These are phyloP conservation scores for Acanthurus tractus DNA, from an alignment of 2,797 vertebrate genomes.

Conservation along the genomic window DNA sequence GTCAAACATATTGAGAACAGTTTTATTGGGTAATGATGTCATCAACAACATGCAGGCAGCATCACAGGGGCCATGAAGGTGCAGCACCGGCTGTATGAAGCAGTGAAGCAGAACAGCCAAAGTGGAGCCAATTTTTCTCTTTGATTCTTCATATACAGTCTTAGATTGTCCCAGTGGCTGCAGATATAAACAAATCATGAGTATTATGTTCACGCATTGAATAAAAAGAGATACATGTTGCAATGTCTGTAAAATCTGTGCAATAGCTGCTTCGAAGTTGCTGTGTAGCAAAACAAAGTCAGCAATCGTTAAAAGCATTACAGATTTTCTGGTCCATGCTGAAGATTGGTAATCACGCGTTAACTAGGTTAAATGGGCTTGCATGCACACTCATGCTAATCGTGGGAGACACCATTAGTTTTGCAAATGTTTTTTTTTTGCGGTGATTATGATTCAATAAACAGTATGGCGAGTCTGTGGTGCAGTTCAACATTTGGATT, in stretches of 20 bases:
- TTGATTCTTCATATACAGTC: too few relatives aligned
- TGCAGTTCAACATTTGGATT: slow-evolving; percentile 18
- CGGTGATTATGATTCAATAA: slow-evolving; percentile 28
- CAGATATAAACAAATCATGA: slow-evolving; percentile 9
- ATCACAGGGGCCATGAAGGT: slow-evolving; percentile 8
- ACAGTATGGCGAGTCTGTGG: slow-evolving; percentile 9
- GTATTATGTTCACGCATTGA: slow-evolving; percentile 1
- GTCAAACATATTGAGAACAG: slow-evolving; percentile 14
- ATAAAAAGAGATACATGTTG: slow-evolving; percentile 18
- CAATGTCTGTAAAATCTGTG: slow-evolving; percentile 24
- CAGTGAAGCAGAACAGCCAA: slow-evolving; percentile 25
- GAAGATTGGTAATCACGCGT: slow-evolving; percentile 55
- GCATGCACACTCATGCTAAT: slow-evolving; percentile 20
- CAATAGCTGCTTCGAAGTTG: slow-evolving; percentile 20
- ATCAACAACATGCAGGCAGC: slow-evolving; percentile 21
- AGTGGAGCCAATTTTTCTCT: background rate
- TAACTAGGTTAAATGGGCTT: slow-evolving; percentile 56
- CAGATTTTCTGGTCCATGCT: slow-evolving; percentile 47
- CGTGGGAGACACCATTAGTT: background rate
- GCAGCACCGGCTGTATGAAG: slow-evolving; percentile 17
- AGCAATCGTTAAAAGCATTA: slow-evolving; percentile 24
- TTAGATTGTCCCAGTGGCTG: background rate
- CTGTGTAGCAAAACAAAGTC: background rate
- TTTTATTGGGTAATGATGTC: slow-evolving; percentile 29
- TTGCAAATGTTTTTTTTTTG: slow-evolving; percentile 11